A percentile compares a stretch with the other conserved stretches of the same genome.
These are phyloP conservation scores for Leucoraja ocellata DNA, from an alignment of 2,797 vertebrate genomes.

Conservation along the genomic window DNA sequence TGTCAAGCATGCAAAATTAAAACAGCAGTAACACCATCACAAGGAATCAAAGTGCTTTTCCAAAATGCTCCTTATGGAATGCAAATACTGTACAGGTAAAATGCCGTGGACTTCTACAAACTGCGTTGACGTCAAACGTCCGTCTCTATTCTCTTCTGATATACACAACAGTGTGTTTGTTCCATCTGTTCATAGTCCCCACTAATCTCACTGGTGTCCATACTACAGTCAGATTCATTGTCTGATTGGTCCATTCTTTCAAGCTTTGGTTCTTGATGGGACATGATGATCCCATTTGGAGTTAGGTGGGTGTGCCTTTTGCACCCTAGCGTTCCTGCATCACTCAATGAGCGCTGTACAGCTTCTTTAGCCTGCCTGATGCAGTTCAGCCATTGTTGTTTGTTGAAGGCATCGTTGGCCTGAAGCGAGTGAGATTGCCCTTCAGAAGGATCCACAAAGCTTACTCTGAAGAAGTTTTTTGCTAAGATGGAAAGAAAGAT, in stretches of 20 bases:
- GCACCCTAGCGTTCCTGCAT: constrained; percentile 41
- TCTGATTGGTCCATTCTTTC: constrained; percentile 69
- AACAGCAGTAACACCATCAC: constrained; percentile 51
- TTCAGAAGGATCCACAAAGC: constrained; percentile 65
- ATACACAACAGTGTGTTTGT: constrained; percentile 55
- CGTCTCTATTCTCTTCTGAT: constrained; percentile 55
- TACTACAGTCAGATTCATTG: constrained; percentile 68
- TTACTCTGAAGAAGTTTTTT: constrained; percentile 92
- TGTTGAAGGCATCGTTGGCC: constrained; percentile 94
- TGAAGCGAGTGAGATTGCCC: constrained; percentile 81
- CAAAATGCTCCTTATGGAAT: constrained; percentile 57
- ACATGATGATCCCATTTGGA: constrained; percentile 41
- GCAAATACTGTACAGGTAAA: constrained; percentile 68
- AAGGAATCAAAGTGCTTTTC: constrained; percentile 64
- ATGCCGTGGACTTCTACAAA: constrained; percentile 45
- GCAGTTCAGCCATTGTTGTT: constrained; percentile 96
- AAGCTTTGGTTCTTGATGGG: constrained; percentile 48
- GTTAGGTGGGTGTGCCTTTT: constrained; percentile 44
- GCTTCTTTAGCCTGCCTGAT: constrained; percentile 85
- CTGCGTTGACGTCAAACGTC: constrained; percentile 56
- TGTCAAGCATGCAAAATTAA: constrained; percentile 52
- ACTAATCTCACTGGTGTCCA: constrained; percentile 72
- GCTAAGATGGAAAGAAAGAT: constrained; percentile 56
- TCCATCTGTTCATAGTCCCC: constrained; percentile 65
- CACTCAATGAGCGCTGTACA: constrained; percentile 45